Evolutionary conservation across 2,113 vertebrate genomes (phyloP).

Genomic region (Ammodytes dubius): DNA sequence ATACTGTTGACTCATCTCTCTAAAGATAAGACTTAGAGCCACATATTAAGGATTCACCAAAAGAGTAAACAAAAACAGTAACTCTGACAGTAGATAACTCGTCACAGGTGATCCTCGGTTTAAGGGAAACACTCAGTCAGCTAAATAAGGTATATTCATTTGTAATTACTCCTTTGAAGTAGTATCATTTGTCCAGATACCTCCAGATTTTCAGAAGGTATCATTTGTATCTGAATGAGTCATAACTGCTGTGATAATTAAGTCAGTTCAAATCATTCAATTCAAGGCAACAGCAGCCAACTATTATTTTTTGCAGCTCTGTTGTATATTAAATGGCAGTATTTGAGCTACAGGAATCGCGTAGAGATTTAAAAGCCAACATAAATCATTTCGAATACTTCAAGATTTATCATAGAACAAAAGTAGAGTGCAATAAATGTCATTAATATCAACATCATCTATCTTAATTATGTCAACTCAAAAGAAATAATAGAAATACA

Average conservation of each 20-base stretch:
- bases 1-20: slow-evolving; percentile 37
- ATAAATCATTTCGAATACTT: neutral
- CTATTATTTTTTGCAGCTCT: too few relatives aligned
- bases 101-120: too few relatives aligned
- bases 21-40: neutral
- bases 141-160: too few relatives aligned
- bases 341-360: too few relatives aligned
- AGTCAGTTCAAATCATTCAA: neutral
- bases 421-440: neutral
- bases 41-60: neutral
- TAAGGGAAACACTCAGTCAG: too few relatives aligned
- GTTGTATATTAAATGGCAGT: too few relatives aligned
- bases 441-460: neutral
- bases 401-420: neutral
- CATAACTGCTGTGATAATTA: neutral
- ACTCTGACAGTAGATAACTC: neutral
- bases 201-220: neutral
- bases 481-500: neutral
- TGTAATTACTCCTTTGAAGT: neutral
- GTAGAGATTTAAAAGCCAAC: too few relatives aligned
- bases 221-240: neutral
- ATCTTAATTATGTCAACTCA: neutral
- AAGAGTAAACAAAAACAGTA: neutral
- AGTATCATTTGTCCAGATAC: neutral
- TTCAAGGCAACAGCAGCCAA: too few relatives aligned